phyloP scores from a whole-genome alignment of 2,113 vertebrate species.

The Rhagologus leucostigma region DNA sequence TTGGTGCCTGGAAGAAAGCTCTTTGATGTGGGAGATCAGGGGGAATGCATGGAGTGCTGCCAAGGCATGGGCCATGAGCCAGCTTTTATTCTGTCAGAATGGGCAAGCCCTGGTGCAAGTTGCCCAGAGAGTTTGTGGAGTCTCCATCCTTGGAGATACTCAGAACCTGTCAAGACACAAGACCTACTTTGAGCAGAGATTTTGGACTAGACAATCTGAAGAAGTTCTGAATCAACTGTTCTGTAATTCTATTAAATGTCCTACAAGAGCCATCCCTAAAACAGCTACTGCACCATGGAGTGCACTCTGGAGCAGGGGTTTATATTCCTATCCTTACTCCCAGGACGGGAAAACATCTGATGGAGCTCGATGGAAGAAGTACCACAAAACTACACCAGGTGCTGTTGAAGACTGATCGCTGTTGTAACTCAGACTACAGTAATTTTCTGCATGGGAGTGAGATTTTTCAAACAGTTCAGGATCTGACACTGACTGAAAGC shows the following conservation, averaged over 20 bases:
- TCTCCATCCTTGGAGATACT: not conserved
- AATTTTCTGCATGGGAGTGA: not conserved
- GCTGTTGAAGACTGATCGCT: not conserved
- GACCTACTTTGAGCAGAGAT: not conserved
- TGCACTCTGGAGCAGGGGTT: not conserved
- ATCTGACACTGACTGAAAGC: not conserved
- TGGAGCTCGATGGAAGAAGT: not conserved
- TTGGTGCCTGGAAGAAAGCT: not conserved
- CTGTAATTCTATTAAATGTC: not conserved
- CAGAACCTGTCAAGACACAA: not conserved
- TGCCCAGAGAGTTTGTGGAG: not conserved
- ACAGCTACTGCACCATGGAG: not conserved
- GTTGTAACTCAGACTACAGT: not conserved
- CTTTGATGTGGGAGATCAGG: not conserved
- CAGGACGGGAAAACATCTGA: not conserved
- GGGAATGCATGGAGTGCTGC: not conserved
- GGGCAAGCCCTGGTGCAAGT: not conserved
- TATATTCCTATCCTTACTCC: not conserved
- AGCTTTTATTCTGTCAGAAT: not conserved
- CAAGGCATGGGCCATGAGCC: accelerated
- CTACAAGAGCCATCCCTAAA: not conserved
- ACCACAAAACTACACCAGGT: not conserved
- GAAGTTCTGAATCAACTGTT: not conserved
- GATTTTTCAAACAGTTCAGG: not conserved
- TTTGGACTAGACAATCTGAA: not conserved